Evolutionary conservation across 30 jellyfish, hydroid and myxozoan species (phyloP), one percentile per base, ranked within the genome.

Genomic region (Aurelia sp.): DNA sequence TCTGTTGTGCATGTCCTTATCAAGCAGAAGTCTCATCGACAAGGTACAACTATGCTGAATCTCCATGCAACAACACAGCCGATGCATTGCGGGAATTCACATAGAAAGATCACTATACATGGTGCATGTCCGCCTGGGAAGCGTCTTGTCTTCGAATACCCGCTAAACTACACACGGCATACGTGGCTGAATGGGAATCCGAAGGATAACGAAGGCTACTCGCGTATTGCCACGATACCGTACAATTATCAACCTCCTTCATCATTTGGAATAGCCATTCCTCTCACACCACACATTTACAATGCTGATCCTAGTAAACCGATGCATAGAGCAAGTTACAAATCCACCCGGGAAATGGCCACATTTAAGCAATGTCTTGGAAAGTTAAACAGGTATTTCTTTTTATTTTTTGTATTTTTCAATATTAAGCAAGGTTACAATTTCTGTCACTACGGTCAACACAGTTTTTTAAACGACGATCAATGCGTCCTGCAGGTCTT

Each of bases 181-280:
- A 53, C 78, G 11, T 84, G 91, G 93, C 80, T 91, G 48, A 31
- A 61, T 71, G 92, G 81, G 3, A 50, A 76, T 57, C 90, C 89
- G 13, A 75, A n/a, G 5, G 99, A 94, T 78, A 33, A 38, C 20
- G 88, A 88, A 21, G 97, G 75, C 9, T 74, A 68, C 20, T 51
- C 71, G 12, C 97, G 97, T 70, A 62, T 88, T 20, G 82, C 88
- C 4, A 62, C 92, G 31, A 21, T 94, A 30, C 99, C 99, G 21
- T 78, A 52, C 50, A 94, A 94, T 55, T 94, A 94, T 65, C 97
- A 88, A 51, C 97, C 99, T 0, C 99, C 99, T 20, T 94, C 99
- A 0, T 27, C 55, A 5, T 76, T 63, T 41, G 99, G 99, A 5
- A 88, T 52, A 31, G 96, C 96, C 11, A 94, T 94, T 21, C 97